Base-by-base conservation (phyloP, 2,888 invertebrate species). In the Philaethria dido region DNA sequence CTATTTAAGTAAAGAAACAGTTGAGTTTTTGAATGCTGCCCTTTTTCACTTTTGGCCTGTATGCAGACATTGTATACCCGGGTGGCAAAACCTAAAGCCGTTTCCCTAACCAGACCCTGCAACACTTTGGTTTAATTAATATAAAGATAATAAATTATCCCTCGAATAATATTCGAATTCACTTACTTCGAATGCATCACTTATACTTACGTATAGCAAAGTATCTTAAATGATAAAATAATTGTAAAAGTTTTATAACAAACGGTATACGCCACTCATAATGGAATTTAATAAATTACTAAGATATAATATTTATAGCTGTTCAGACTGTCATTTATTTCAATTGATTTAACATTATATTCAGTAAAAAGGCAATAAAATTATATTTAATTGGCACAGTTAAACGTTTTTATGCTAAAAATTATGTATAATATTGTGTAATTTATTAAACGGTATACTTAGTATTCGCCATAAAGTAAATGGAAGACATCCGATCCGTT, bases 381-480 rank as follows among this genome's bases (percentile, higher is more conserved):
- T 57, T 18, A 57, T 14, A 39, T 39, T 39, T 22, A 39, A 33
- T 20, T 36, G 18, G 9, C 9, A 25, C 0, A 57, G 52, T 29
- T 42, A 42, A 42, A 22, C 11, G 22, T 13, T 57, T 52, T 22
- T 57, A 4, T 42, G 14, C 42, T 42, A 6, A 57, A 42, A 42
- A 57, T 16, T 57, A 22, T 57, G n/a, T 36, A 36, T 54, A 39
- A 55, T 45, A 50, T 18, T 14, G 18, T 61, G 25, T 52, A 52
- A 52, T 52, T 52, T 33, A 16, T 33, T 52, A 4, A 33, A 16
- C 1, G 4, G 29, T 65, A 52, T 65, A 54, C 45, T 65, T 65
- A 65, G 62, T 65, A 62, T n/a, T 57, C 29, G 42, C 61, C 44
- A 62, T 69, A 59, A 65, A 54, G 57, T 50, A 65, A 64, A 62